A percentile compares a stretch with the other conserved stretches of the same genome.
These are phyloP conservation scores for Drosophila erecta DNA, from an alignment of 1,140 invertebrate species.

Conservation along the genomic window DNA sequence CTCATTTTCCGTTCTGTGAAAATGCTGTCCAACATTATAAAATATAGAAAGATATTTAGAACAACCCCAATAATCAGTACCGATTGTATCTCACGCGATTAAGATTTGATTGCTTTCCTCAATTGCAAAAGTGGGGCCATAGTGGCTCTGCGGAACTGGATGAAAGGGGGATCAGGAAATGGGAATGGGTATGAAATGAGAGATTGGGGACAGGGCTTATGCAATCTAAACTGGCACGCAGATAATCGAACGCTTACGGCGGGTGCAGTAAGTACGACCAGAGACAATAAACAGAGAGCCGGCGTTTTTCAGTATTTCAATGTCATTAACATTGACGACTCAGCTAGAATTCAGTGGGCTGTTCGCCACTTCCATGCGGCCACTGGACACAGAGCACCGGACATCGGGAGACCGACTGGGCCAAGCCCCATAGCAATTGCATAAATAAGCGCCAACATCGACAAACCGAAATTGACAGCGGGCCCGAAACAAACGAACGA, in stretches of 20 bases:
- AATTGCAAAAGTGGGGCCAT: constrained; percentile 4
- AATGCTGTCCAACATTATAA: too few relatives aligned
- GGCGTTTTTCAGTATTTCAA: constrained; percentile 59
- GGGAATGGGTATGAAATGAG: not conserved
- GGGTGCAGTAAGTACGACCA: constrained; percentile 44
- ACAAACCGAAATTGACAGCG: constrained; percentile 62
- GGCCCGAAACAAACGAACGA: constrained; percentile 6
- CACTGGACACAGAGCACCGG: not conserved
- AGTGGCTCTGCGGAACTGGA: constrained; percentile 8
- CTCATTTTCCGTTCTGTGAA: too few relatives aligned
- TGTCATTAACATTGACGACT: constrained; percentile 70
- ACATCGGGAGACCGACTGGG: constrained; percentile 5
- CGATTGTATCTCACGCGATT: not conserved
- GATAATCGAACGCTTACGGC: constrained; percentile 51
- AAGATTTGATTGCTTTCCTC: constrained; percentile 20
- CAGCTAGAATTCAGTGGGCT: constrained; percentile 58
- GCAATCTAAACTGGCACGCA: constrained; percentile 35
- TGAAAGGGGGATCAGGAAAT: not conserved
- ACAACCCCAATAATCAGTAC: too few relatives aligned
- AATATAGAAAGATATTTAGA: too few relatives aligned
- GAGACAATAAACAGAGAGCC: constrained; percentile 49
- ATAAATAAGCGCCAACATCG: constrained; percentile 64
- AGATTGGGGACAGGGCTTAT: constrained; percentile 19
- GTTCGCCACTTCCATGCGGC: constrained; percentile 36
- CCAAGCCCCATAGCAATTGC: constrained; percentile 44